Base-by-base conservation (phyloP, 2,888 invertebrate genomes). In the Cantharis rustica region DNA sequence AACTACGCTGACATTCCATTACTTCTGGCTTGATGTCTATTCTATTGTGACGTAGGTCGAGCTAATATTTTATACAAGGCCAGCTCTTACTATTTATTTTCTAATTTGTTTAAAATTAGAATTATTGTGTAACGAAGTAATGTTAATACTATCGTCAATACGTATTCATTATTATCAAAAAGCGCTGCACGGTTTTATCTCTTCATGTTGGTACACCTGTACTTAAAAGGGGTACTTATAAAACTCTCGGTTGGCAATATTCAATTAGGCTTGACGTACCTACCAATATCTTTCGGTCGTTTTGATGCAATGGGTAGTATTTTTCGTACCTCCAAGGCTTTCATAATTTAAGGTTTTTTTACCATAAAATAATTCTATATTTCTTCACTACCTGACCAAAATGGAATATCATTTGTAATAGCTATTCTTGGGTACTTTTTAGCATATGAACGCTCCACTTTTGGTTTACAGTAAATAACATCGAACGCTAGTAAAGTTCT, bases 1-100 rank as follows among this genome's bases (percentile, higher is more conserved):
- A 75, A 73, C 78, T 72, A 71, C 74, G 76, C 71, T 76, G 75
- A 76, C 78, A 78, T 78, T 78, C 78, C 74, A 78, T 76, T 78
- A 78, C 76, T 72, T 72, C 62, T 64, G 64, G 68, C 66, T 75
- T 68, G 31, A 27, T 75, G 68, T 75, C 71, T 74, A 68, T 73
- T 77, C 63, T 71, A 73, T 70, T 71, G 68, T 73, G 75, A 75
- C 77, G 71, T 77, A 74, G 66, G 16, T 61, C 75, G 71, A 72
- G 27, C 61, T 73, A 70, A 75, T 75, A 75, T 68, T 77, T 69
- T 70, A 68, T 63, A 61, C 76, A 73, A 73, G 71, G 75, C 62
- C 71, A 68, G 62, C 27, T 68, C 71, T 68, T 26, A 61, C 63
- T 16, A 16, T 16, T 74, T 31, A 61, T 75, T 47, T 61, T 66